Evolutionary conservation across 2,888 invertebrate genomes (phyloP).

Genomic region (Trichogramma dendrolimi): DNA sequence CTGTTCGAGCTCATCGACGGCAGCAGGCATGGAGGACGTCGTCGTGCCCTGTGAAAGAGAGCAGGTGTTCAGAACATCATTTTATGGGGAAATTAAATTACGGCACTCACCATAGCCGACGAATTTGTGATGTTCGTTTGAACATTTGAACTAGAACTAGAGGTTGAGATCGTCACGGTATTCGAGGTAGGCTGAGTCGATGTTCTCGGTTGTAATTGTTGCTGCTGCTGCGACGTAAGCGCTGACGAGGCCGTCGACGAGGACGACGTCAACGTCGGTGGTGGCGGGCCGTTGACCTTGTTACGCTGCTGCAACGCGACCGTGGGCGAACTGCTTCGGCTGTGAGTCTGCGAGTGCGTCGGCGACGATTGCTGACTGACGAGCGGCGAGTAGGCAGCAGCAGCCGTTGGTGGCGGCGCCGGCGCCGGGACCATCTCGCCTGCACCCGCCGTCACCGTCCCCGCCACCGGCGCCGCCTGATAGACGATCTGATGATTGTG

Average conservation of each 20-base stretch:
- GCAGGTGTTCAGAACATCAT: too few species aligned
- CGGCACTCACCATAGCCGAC: constrained; percentile 31
- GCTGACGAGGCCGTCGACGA: not conserved
- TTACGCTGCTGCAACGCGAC: constrained; percentile 22
- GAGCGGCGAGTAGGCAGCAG: constrained; percentile 58
- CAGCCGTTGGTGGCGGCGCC: too few species aligned
- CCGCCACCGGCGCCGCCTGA: constrained; percentile 40
- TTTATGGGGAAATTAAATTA: too few species aligned
- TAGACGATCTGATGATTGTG: constrained; percentile 49
- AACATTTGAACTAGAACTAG: constrained; percentile 39
- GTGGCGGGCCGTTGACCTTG: constrained; percentile 7
- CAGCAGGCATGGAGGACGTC: constrained; percentile 37
- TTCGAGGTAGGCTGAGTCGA: constrained; percentile 45
- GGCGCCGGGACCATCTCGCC: too few species aligned
- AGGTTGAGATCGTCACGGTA: constrained; percentile 41
- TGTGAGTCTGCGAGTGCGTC: constrained; percentile 61
- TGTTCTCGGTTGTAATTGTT: constrained; percentile 49
- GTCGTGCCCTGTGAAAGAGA: constrained; percentile 4
- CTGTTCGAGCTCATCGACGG: constrained; percentile 36
- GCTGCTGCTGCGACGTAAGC: not conserved
- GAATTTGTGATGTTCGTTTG: constrained; percentile 47
- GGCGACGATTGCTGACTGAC: constrained; percentile 73
- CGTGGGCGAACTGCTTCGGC: constrained; percentile 48
- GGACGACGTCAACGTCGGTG: not conserved
- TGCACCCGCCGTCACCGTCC: too few species aligned